Evolutionary conservation across 2,888 invertebrate genomes (phyloP), one percentile per base, ranked within the genome.

Genomic region (Anodontia alba): DNA sequence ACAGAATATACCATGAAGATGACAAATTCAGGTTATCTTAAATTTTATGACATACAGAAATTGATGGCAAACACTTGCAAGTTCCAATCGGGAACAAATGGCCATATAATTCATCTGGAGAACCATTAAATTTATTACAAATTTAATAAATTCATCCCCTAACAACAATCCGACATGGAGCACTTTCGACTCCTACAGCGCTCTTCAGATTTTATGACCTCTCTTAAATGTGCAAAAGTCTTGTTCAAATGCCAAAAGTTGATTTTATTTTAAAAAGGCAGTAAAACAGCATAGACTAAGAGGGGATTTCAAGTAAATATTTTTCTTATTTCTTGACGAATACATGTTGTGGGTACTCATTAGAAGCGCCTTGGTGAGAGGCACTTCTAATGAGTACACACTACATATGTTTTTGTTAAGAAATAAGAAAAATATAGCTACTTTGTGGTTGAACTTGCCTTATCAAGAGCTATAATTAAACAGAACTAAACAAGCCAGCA

Each of bases 101-200:
- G 5, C n/a, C 33, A 31, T 33, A 57, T 17, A 62, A 62, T 17
- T 33, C 62, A 33, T 33, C 33, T 62, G 33, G 1, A 62, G 62
- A 62, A 33, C 31, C 54, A 26, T 33, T 62, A 31, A 62, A 33
- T 62, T 62, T 62, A 62, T 62, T 62, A 33, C 62, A 33, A 33
- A 33, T 20, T 33, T 23, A 15, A 62, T 62, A 62, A 62, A 62
- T 33, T 62, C 10, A 62, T 31, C 12, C 62, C 31, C 33, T 33
- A 33, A 12, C 31, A 62, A 62, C 23, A 23, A 38, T 38, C 20
- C 5, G 12, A 62, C 33, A 33, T 33, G 33, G 8, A 31, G 33
- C 17, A 62, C 33, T 62, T 62, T 12, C n/a, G 33, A 31, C 62
- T 62, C 62, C 62, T 62, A 62, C 15, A 62, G 62, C 12, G 62